These are phyloP conservation scores for Phylloscopus whistleri DNA, from an alignment of 2,113 vertebrate species.

Conservation along the genomic window DNA sequence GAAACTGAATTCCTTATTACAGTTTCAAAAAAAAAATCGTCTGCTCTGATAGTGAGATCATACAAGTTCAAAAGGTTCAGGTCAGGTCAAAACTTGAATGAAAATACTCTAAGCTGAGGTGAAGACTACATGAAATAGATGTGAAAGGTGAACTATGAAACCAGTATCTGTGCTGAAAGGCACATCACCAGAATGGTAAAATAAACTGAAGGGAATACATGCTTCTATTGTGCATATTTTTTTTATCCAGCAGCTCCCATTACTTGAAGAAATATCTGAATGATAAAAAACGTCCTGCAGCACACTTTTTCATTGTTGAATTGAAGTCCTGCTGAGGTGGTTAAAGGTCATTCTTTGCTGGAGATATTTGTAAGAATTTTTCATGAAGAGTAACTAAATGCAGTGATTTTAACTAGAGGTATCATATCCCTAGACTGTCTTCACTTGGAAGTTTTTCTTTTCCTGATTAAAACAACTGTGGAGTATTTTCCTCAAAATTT, in stretches of 20 bases:
- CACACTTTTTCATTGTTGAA: not conserved
- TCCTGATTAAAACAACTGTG: not conserved
- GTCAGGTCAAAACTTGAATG: not conserved
- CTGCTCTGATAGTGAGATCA: not conserved
- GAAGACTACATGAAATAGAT: not conserved
- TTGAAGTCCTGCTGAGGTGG: not conserved
- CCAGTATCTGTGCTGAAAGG: not conserved
- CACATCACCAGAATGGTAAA: not conserved
- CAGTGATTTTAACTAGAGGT: not conserved
- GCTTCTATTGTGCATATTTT: not conserved
- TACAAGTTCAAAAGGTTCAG: not conserved
- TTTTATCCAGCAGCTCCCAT: not conserved
- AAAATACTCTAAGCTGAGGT: constrained; percentile 2
- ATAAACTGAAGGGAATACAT: not conserved
- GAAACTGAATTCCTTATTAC: not conserved
- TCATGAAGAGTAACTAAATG: not conserved
- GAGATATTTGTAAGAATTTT: not conserved
- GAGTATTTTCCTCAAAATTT: not conserved
- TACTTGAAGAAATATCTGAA: not conserved
- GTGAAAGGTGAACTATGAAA: not conserved
- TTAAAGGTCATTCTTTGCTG: not conserved
- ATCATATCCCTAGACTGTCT: not conserved
- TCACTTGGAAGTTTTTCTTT: not conserved
- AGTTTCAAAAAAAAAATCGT: not conserved
- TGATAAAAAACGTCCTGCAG: not conserved